Percentiles rank a stretch among this genome's conserved stretches.
These are phyloP conservation scores for Archips crataeganus DNA, from an alignment of 2,888 invertebrate genomes.

Conservation along the genomic window DNA sequence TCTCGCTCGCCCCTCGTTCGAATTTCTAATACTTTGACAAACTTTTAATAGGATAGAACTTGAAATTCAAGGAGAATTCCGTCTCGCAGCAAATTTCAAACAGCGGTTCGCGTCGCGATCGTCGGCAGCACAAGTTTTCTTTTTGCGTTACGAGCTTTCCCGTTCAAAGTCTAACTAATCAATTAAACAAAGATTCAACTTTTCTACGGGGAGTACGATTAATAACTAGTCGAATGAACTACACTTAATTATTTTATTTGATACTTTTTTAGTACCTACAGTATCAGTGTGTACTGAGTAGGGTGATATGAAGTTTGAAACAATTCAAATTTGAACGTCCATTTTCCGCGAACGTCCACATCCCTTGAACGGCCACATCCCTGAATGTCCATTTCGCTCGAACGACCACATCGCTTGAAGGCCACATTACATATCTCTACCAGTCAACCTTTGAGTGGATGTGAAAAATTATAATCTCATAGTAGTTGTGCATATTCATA, in stretches of 20 bases:
- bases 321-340: too few species aligned
- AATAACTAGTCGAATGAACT: constrained; percentile 35
- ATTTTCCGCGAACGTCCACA: too few species aligned
- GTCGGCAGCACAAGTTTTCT: constrained; percentile 56
- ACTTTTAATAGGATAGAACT: constrained; percentile 85
- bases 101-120: constrained; percentile 58
- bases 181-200: constrained; percentile 30
- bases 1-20: constrained; percentile 82
- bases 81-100: constrained; percentile 70
- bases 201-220: constrained; percentile 14
- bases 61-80: constrained; percentile 80
- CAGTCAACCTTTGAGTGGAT: too few species aligned
- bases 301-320: too few species aligned
- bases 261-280: constrained; percentile 1
- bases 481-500: too few species aligned
- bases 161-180: constrained; percentile 45
- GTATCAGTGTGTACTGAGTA: too few species aligned
- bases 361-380: too few species aligned
- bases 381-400: too few species aligned
- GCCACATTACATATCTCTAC: too few species aligned
- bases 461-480: too few species aligned
- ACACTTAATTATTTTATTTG: constrained; percentile 4
- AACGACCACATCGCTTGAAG: too few species aligned
- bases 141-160: constrained; percentile 51
- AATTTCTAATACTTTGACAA: constrained; percentile 83